These are phyloP conservation scores for Rhimphoctona megacephalus DNA, from an alignment of 2,888 invertebrate species.

Conservation along the genomic window DNA sequence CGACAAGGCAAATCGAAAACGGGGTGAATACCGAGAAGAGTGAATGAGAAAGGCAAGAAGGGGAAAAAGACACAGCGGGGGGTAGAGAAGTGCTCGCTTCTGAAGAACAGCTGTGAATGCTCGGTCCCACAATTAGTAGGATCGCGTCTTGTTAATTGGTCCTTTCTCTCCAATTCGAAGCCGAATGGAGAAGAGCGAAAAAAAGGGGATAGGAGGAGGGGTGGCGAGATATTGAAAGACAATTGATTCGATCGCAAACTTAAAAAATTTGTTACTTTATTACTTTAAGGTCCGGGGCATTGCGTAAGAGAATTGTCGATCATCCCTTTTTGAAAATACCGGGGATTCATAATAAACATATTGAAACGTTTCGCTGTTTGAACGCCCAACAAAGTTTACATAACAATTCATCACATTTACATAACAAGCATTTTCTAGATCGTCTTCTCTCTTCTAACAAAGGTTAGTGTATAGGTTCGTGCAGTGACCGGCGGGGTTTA, in stretches of 20 bases:
- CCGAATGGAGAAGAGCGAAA: constrained; percentile 40
- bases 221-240: constrained; percentile 5
- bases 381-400: neutral
- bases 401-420: neutral
- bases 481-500: neutral
- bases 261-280: constrained; percentile 22
- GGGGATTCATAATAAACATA: neutral
- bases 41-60: constrained; percentile 44
- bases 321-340: neutral
- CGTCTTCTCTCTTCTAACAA: neutral
- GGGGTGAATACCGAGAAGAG: constrained; percentile 46
- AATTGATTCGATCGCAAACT: constrained; percentile 53
- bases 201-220: neutral
- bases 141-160: constrained; percentile 65
- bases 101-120: constrained; percentile 65
- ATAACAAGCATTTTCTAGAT: neutral
- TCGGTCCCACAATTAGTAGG: constrained; percentile 65
- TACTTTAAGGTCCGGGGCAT: neutral
- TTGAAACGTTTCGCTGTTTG: neutral
- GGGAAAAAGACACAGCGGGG: constrained; percentile 25
- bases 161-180: constrained; percentile 61
- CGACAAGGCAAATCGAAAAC: constrained; percentile 55
- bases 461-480: neutral
- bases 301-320: constrained; percentile 4
- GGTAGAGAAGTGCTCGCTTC: constrained; percentile 46